Percentiles rank a stretch among this genome's conserved stretches.
Evolutionary conservation across 1,140 invertebrate genomes (phyloP).

Genomic region (Neuroterus valhalla): DNA sequence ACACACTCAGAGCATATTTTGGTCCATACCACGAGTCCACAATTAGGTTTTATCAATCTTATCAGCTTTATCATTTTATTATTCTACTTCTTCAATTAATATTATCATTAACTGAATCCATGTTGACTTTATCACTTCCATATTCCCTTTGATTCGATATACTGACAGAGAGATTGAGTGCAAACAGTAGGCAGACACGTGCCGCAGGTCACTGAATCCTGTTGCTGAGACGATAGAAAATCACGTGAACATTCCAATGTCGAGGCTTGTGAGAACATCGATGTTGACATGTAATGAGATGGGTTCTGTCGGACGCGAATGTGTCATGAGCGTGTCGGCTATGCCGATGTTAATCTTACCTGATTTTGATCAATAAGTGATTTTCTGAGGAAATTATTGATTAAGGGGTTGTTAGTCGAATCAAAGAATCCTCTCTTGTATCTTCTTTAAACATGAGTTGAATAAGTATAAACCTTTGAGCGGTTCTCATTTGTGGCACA

Average conservation of each 20-base stretch:
- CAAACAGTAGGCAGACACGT: conserved; percentile 62
- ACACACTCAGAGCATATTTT: conserved; percentile 10
- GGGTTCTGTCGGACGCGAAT: conserved; percentile 16
- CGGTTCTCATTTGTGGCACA: neutral
- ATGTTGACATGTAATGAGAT: conserved; percentile 30
- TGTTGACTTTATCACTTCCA: neutral
- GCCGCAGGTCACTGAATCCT: conserved; percentile 55
- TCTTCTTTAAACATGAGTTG: neutral
- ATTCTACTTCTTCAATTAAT: neutral
- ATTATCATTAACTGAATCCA: neutral
- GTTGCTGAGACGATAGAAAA: conserved; percentile 42
- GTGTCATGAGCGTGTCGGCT: conserved; percentile 9
- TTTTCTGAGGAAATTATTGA: neutral
- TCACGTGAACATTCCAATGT: conserved; percentile 60
- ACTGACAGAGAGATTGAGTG: conserved; percentile 41
- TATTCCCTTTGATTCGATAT: conserved; percentile 14
- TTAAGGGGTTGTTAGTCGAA: neutral
- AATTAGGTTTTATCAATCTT: neutral
- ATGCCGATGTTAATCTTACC: conserved; percentile 3
- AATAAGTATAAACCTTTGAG: neutral
- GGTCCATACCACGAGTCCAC: too few species aligned
- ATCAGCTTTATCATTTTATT: neutral
- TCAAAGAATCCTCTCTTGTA: conserved; percentile 4
- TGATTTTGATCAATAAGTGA: neutral
- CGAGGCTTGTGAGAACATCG: conserved; percentile 29